A percentile compares a stretch with the other conserved stretches of the same genome.
Evolutionary conservation across 1,140 invertebrate species (phyloP).

Genomic region (Pollicipes pollicipes): DNA sequence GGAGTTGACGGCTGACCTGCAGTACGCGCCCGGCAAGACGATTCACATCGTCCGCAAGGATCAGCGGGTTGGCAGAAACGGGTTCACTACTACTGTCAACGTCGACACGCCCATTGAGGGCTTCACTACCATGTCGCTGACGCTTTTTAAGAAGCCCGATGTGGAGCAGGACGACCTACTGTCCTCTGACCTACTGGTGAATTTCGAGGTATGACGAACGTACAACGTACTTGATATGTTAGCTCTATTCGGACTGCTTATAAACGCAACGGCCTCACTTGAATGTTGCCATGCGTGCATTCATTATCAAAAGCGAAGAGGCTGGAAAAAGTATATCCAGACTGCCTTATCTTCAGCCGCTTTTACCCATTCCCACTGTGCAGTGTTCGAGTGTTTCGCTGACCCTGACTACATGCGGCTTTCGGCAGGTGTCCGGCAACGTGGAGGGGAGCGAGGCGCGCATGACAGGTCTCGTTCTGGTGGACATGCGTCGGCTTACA

Average conservation of each 20-base stretch:
- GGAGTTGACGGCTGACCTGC: not conserved
- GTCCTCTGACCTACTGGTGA: not conserved
- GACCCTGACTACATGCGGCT: no score
- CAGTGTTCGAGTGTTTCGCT: no score
- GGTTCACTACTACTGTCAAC: not conserved
- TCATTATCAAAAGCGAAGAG: no score
- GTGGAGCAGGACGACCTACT: not conserved
- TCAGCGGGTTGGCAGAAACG: no score
- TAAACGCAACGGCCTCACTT: no score
- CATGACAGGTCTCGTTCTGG: slow-evolving; percentile 16
- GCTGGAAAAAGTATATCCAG: no score
- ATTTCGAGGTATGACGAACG: not conserved
- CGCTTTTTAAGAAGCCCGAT: not conserved
- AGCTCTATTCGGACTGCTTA: no score
- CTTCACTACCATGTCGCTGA: not conserved
- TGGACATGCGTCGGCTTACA: no score
- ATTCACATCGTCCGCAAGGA: not conserved
- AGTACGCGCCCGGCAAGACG: not conserved
- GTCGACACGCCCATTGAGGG: not conserved
- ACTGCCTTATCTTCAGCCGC: no score
- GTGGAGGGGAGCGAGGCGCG: not conserved
- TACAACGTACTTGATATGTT: no score
- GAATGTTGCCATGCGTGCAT: no score
- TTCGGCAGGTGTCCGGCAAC: not conserved
- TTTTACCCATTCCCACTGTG: no score